A percentile compares a stretch with the other conserved stretches of the same genome.
These are phyloP conservation scores for Azorinus chamasolen DNA, from an alignment of 2,888 invertebrate species.

Conservation along the genomic window DNA sequence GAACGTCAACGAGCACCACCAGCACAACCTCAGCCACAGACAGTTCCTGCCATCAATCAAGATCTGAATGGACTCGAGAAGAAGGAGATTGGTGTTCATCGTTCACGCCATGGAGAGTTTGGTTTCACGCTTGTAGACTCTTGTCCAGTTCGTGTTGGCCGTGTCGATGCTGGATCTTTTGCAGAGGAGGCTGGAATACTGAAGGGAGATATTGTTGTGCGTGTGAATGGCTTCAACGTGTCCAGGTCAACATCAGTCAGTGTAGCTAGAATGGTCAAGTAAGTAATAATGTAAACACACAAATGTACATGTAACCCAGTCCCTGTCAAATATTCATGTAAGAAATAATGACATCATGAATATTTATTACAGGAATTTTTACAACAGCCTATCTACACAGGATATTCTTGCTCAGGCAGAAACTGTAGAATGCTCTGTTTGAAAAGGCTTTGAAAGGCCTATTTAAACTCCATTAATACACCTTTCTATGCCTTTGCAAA, in stretches of 20 bases:
- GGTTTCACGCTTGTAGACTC: slow-evolving; percentile 83
- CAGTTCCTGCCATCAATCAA: slow-evolving; percentile 50
- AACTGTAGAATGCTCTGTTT: no score
- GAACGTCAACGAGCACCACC: slow-evolving; percentile 34
- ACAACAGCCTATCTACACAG: no score
- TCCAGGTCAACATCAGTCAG: slow-evolving; percentile 82
- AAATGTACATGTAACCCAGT: no score
- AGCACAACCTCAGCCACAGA: neutral
- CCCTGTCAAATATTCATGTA: no score
- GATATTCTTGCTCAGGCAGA: no score
- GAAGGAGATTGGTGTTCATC: slow-evolving; percentile 63
- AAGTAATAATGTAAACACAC: slow-evolving; percentile 51
- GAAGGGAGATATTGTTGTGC: slow-evolving; percentile 79
- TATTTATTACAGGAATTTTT: neutral
- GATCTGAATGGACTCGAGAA: slow-evolving; percentile 42
- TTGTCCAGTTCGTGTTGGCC: slow-evolving; percentile 81
- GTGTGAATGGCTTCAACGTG: slow-evolving; percentile 84
- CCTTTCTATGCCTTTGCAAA: no score
- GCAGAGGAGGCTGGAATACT: slow-evolving; percentile 79
- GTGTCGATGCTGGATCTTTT: slow-evolving; percentile 80
- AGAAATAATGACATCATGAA: neutral
- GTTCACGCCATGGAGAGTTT: slow-evolving; percentile 76
- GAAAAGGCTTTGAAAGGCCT: no score
- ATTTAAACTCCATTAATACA: no score
- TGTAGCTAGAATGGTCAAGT: slow-evolving; percentile 83